phyloP scores from a whole-genome alignment of 30 jellyfish, hydroid and myxozoan species.

The Cassiopea xamachana region DNA sequence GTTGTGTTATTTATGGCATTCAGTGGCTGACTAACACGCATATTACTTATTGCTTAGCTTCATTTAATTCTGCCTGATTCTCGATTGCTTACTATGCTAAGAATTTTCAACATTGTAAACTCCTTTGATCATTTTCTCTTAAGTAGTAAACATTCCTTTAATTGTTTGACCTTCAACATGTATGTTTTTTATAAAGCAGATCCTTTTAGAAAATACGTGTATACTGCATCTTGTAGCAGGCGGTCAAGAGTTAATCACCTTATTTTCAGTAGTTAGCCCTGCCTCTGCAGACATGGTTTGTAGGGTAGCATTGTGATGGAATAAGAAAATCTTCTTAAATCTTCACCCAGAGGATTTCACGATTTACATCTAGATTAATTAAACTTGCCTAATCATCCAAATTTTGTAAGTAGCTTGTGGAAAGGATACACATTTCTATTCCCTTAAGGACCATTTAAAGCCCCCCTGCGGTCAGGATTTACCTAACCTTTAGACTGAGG shows the following conservation, averaged over 20 bases:
- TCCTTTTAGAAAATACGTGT: too few relatives aligned
- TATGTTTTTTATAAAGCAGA: too few relatives aligned
- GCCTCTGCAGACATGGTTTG: background rate
- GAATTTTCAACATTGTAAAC: too few relatives aligned
- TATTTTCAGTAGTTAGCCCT: background rate
- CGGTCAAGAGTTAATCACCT: background rate
- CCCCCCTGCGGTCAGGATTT: background rate
- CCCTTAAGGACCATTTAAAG: background rate
- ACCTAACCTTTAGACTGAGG: background rate
- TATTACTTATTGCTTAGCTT: too few relatives aligned
- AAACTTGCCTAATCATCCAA: background rate
- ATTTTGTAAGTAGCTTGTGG: background rate
- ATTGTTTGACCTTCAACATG: too few relatives aligned
- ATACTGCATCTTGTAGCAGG: background rate
- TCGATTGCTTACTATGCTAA: too few relatives aligned
- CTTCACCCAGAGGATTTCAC: background rate
- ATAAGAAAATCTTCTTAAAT: background rate
- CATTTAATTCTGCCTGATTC: too few relatives aligned
- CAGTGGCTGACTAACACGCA: too few relatives aligned
- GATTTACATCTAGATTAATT: background rate
- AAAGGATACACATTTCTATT: background rate
- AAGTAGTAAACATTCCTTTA: too few relatives aligned
- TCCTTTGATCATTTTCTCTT: too few relatives aligned
- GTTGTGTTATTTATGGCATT: background rate
- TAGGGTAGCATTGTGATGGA: background rate